Conservation (phyloP, 2,797 vertebrate genomes). For the Pseudochromis fuscus region DNA sequence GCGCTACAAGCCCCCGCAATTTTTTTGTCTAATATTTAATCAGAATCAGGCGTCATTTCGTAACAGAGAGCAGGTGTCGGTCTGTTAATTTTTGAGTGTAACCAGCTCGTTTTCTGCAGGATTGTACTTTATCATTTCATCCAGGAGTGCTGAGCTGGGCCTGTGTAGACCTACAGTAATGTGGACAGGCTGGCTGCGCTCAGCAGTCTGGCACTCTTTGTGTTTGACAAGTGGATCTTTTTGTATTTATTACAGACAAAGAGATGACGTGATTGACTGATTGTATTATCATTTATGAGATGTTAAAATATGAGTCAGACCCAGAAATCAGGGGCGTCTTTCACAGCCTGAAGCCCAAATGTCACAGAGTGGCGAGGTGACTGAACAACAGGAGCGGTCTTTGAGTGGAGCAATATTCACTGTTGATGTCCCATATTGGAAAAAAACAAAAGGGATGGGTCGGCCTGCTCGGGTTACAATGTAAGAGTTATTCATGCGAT, state of each 20-base stretch:
- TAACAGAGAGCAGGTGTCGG: conserved; percentile 28
- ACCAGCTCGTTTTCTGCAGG: conserved; percentile 8
- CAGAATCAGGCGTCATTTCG: conserved; percentile 52
- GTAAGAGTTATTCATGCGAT: conserved; percentile 33
- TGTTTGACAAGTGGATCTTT: conserved; percentile 51
- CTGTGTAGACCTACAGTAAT: conserved; percentile 34
- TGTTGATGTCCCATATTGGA: conserved; percentile 72
- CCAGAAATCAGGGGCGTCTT: conserved; percentile 30
- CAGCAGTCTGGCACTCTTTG: conserved; percentile 56
- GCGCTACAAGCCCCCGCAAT: conserved; percentile 47
- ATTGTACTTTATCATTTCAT: conserved; percentile 52
- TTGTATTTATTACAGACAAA: conserved; percentile 64
- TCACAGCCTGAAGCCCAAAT: conserved; percentile 40
- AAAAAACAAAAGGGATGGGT: conserved; percentile 78
- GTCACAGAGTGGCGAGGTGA: conserved; percentile 50
- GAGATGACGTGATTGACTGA: conserved; percentile 63
- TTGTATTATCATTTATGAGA: conserved; percentile 25
- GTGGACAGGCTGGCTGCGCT: conserved; percentile 33
- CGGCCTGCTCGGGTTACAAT: conserved; percentile 74
- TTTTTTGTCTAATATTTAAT: conserved; percentile 54
- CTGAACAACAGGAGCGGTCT: conserved; percentile 54
- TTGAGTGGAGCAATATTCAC: conserved; percentile 40
- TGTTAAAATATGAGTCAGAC: conserved; percentile 35
- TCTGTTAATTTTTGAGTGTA: conserved; percentile 41
- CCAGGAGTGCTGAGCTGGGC: conserved; percentile 47